These are phyloP conservation scores for Synanthedon andrenaeformis DNA, from an alignment of 2,888 invertebrate genomes.

Conservation along the genomic window DNA sequence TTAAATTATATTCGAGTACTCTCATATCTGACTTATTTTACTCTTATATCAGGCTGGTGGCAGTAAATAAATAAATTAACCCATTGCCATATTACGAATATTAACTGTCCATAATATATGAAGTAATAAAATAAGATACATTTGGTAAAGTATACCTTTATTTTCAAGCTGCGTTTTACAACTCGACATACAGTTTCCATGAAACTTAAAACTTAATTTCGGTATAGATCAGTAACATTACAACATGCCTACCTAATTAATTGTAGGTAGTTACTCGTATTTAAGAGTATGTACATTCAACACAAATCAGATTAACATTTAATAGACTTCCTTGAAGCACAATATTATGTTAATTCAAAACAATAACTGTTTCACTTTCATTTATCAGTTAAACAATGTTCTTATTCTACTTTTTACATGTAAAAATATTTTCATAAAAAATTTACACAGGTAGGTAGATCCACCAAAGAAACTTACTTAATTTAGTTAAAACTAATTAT, in stretches of 20 bases:
- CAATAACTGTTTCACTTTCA: slow-evolving; percentile 24
- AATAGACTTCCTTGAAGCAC: slow-evolving; percentile 46
- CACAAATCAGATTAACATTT: background rate
- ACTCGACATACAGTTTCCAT: slow-evolving; percentile 59
- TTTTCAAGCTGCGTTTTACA: slow-evolving; percentile 60
- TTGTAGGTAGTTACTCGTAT: background rate
- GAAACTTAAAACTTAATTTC: slow-evolving; percentile 42
- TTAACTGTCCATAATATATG: too few species aligned
- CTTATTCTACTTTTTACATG: slow-evolving; percentile 27
- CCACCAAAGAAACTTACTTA: slow-evolving; percentile 16
- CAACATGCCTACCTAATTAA: background rate
- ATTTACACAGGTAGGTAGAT: slow-evolving; percentile 31
- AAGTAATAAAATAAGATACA: slow-evolving; percentile 3
- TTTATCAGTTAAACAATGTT: slow-evolving; percentile 17
- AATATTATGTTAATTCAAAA: slow-evolving; percentile 12
- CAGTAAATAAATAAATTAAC: too few species aligned
- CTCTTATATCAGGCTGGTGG: too few species aligned
- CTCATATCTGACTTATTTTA: too few species aligned
- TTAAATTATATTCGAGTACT: too few species aligned
- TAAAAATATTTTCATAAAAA: slow-evolving; percentile 41
- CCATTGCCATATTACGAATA: too few species aligned
- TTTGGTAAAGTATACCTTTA: slow-evolving; percentile 49
- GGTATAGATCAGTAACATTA: slow-evolving; percentile 7
- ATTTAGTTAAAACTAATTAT: slow-evolving; percentile 9
- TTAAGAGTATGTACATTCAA: background rate